phyloP scores from a whole-genome alignment of 2,113 vertebrate genomes.

The Papio anubis region DNA sequence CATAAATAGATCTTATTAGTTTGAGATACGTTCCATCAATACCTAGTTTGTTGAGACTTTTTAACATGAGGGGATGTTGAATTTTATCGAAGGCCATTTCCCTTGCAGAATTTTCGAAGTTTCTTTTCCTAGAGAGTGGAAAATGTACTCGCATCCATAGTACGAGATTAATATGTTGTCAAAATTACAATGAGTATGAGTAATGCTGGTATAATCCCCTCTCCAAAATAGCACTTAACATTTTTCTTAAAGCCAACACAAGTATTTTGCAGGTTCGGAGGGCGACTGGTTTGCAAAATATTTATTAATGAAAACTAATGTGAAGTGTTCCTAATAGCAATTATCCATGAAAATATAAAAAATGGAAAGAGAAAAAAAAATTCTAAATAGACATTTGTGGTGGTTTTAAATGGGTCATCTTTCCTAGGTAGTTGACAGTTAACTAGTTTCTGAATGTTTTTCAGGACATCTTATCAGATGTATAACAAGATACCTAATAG shows the following conservation, averaged over 20 bases:
- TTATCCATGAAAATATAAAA: not conserved
- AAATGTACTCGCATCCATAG: not conserved
- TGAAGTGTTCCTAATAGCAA: not conserved
- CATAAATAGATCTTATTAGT: too few species aligned
- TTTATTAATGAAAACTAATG: not conserved
- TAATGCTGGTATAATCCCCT: not conserved
- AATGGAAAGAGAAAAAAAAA: not conserved
- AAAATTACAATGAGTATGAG: not conserved
- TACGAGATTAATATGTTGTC: not conserved
- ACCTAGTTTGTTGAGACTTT: too few species aligned
- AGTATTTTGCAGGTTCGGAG: not conserved
- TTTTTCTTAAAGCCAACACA: not conserved
- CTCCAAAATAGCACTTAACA: not conserved
- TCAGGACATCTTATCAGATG: not conserved
- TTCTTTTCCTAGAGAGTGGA: not conserved
- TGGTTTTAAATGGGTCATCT: not conserved
- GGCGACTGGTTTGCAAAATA: accelerated
- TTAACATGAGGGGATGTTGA: too few species aligned
- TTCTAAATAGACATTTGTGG: not conserved
- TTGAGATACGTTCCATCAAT: too few species aligned
- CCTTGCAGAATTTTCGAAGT: not conserved
- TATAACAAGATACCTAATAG: not conserved
- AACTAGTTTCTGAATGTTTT: not conserved
- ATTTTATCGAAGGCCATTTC: too few species aligned
- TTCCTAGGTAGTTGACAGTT: not conserved